These are phyloP conservation scores for Chymomyza costata DNA, from an alignment of 1,140 invertebrate genomes.

Conservation along the genomic window DNA sequence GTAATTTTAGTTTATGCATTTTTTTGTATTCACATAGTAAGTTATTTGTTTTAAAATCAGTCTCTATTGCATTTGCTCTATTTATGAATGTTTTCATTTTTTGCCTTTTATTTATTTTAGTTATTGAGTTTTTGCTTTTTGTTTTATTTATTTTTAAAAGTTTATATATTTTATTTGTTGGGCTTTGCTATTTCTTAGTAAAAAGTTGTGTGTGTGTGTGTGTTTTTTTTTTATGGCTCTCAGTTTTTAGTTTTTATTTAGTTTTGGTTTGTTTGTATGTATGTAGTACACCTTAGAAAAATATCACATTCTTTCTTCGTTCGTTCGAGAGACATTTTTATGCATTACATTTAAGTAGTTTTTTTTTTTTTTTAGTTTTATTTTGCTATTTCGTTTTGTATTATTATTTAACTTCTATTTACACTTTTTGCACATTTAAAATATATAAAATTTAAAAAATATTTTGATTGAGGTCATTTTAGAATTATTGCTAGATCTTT, in stretches of 20 bases:
- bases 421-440: constrained; percentile 61
- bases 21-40: no score
- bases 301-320: constrained; percentile 76
- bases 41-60: no score
- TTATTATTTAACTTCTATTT: constrained; percentile 43
- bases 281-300: constrained; percentile 74
- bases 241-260: constrained; percentile 39
- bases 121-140: constrained; percentile 31
- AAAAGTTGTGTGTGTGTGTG: constrained; percentile 26
- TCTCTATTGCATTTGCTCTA: constrained; percentile 74
- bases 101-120: constrained; percentile 30
- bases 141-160: constrained; percentile 24
- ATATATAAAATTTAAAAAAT: constrained; percentile 74
- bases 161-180: constrained; percentile 26
- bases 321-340: constrained; percentile 75
- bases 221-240: constrained; percentile 25
- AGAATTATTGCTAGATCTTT: constrained; percentile 75
- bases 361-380: constrained; percentile 51
- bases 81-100: constrained; percentile 43
- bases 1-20: no score
- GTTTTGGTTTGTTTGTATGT: constrained; percentile 42
- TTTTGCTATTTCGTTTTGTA: constrained; percentile 35
- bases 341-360: constrained; percentile 42
- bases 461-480: constrained; percentile 75
- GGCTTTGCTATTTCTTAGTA: constrained; percentile 24